These are phyloP conservation scores for Epinephelus fuscoguttatus DNA, from an alignment of 2,113 vertebrate species.

Conservation along the genomic window DNA sequence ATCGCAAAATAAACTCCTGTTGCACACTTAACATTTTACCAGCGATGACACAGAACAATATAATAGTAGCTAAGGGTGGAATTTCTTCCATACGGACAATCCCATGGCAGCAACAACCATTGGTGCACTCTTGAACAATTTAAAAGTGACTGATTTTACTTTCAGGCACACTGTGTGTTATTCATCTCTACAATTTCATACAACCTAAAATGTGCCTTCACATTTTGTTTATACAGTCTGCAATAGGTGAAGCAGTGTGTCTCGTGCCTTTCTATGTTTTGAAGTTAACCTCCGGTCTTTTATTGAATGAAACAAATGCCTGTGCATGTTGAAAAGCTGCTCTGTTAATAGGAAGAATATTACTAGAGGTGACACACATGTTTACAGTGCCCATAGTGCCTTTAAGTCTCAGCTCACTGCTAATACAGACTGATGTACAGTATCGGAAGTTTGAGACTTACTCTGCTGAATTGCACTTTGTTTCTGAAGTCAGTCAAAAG, in stretches of 20 bases:
- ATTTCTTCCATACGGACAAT: conserved; percentile 9
- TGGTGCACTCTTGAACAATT: background rate
- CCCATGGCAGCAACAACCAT: background rate
- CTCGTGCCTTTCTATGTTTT: conserved; percentile 5
- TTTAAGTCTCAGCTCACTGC: conserved; percentile 35
- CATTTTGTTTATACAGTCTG: background rate
- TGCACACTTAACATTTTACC: background rate
- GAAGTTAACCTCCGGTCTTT: background rate
- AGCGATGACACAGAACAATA: background rate
- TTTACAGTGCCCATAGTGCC: conserved; percentile 59
- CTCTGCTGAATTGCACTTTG: conserved; percentile 72
- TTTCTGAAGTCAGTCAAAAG: conserved; percentile 49
- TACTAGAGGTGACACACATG: conserved; percentile 5
- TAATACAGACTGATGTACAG: conserved; percentile 10
- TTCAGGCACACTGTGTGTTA: background rate
- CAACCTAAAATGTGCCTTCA: conserved; percentile 1
- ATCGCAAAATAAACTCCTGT: background rate
- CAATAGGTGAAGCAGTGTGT: conserved; percentile 25
- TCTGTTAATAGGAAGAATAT: conserved; percentile 30
- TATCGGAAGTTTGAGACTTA: conserved; percentile 37
- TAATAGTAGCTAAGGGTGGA: background rate
- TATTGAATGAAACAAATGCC: background rate
- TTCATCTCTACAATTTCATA: background rate
- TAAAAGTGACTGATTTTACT: background rate
- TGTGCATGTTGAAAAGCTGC: conserved; percentile 48